phyloP scores from a whole-genome alignment of 2,797 vertebrate species.

The Pseudochirops cupreus region DNA sequence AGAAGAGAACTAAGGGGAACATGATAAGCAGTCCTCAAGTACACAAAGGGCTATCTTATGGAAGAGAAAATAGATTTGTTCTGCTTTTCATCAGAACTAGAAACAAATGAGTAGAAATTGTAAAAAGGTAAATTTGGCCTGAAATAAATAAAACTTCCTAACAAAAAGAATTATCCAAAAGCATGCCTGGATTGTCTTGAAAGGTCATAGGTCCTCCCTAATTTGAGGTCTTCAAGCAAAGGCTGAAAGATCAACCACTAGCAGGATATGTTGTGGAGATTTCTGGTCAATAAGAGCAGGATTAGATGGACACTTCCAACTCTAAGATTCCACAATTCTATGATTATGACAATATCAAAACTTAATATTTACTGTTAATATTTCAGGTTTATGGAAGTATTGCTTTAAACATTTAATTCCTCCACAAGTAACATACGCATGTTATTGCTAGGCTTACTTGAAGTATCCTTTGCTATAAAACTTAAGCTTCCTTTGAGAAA shows the following conservation, averaged over 20 bases:
- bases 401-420: conserved; percentile 47
- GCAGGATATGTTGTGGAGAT: background rate
- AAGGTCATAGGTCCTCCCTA: background rate
- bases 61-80: background rate
- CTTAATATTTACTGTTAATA: background rate
- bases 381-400: conserved; percentile 20
- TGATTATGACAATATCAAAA: background rate
- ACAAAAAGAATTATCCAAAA: background rate
- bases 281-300: background rate
- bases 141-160: background rate
- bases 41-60: background rate
- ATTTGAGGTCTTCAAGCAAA: background rate
- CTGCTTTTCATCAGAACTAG: background rate
- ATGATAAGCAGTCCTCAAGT: background rate
- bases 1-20: background rate
- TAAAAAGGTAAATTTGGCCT: background rate
- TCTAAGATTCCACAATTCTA: background rate
- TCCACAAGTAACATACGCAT: conserved; percentile 36
- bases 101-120: background rate
- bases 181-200: background rate
- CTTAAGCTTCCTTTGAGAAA: conserved; percentile 45
- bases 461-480: conserved; percentile 53
- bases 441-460: conserved; percentile 4
- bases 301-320: background rate
- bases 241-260: background rate